Conservation (phyloP, 1,140 invertebrate species). For the Drosophila varians region DNA sequence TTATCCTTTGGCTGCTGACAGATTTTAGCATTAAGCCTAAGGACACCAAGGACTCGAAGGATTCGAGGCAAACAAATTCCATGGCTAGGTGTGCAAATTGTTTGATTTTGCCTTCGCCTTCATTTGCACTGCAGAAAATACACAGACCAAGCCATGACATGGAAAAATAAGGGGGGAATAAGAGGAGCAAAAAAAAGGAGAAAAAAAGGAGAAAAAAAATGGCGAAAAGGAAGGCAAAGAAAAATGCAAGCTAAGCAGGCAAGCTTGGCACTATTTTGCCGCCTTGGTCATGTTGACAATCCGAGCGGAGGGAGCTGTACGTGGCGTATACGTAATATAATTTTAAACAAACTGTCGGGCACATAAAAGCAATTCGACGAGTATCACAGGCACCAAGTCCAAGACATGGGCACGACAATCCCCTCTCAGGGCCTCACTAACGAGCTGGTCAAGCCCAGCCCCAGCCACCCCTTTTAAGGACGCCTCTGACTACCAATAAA, state of each 20-base stretch:
- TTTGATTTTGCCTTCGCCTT: constrained; percentile 41
- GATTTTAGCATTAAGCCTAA: not conserved
- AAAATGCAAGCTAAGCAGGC: constrained; percentile 29
- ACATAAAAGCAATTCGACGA: constrained; percentile 61
- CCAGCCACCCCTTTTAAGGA: not conserved
- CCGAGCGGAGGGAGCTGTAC: constrained; percentile 27
- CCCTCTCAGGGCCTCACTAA: constrained; percentile 51
- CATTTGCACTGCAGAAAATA: constrained; percentile 26
- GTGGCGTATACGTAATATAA: constrained; percentile 67
- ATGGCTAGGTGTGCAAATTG: constrained; percentile 37
- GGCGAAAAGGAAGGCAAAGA: not conserved
- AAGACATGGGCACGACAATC: constrained; percentile 46
- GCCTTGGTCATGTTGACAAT: constrained; percentile 12
- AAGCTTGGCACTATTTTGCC: constrained; percentile 12
- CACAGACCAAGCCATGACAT: not conserved
- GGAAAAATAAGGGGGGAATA: not conserved
- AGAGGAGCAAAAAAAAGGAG: not conserved
- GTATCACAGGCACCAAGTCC: constrained; percentile 45
- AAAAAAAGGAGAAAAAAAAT: not conserved
- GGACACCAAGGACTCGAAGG: not conserved
- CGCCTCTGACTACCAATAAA: constrained; percentile 65
- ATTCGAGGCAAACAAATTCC: constrained; percentile 26
- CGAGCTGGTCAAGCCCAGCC: constrained; percentile 40
- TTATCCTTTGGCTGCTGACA: not conserved
- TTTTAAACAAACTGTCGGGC: constrained; percentile 66